A percentile compares a stretch with the other conserved stretches of the same genome.
Conservation (phyloP, 2,113 vertebrate species). For the Eptesicus fuscus region DNA sequence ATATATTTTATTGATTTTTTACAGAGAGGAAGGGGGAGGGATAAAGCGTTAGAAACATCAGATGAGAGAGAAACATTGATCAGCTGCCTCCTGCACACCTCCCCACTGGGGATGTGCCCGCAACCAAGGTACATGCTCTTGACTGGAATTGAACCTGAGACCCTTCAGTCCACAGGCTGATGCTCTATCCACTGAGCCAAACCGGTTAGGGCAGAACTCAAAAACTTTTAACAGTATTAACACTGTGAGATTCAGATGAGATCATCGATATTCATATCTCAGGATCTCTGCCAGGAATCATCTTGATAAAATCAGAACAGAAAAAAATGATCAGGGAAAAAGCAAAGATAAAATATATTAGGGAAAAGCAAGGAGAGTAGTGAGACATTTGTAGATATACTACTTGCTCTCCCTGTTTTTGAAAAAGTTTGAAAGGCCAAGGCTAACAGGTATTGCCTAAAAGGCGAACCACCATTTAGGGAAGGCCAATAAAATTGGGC, state of each 20-base stretch:
- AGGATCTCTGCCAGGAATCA: conserved; percentile 40
- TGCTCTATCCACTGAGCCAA: too few relatives aligned
- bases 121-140: too few relatives aligned
- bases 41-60: too few relatives aligned
- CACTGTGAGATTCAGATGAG: neutral
- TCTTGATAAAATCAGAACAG: conserved; percentile 51
- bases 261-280: conserved; percentile 19
- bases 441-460: conserved; percentile 54
- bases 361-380: conserved; percentile 62
- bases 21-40: too few relatives aligned
- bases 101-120: too few relatives aligned
- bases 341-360: conserved; percentile 40
- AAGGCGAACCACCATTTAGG: conserved; percentile 51
- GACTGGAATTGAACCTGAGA: too few relatives aligned
- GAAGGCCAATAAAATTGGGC: neutral
- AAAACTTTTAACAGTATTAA: neutral
- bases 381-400: conserved; percentile 65
- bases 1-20: too few relatives aligned
- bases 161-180: too few relatives aligned
- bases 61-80: too few relatives aligned
- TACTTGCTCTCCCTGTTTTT: conserved; percentile 60
- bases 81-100: too few relatives aligned
- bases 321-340: conserved; percentile 33
- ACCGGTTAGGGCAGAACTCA: neutral
- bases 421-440: conserved; percentile 51